Evolutionary conservation across 2,113 vertebrate species (phyloP).

Genomic region (Perccottus glenii): DNA sequence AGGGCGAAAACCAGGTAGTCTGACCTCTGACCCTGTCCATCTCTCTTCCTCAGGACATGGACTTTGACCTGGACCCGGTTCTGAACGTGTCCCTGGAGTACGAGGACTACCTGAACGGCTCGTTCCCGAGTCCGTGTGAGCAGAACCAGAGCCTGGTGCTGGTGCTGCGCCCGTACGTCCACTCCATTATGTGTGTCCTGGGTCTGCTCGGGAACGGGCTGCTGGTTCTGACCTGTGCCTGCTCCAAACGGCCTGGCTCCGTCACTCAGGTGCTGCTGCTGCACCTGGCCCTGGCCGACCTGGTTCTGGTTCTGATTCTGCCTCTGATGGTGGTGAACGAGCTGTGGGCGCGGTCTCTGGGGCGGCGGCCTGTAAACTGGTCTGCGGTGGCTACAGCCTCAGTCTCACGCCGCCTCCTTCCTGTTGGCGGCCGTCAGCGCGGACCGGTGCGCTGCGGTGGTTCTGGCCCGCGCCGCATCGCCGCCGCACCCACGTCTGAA

Average conservation of each 20-base stretch:
- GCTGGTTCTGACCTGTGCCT: conserved; percentile 87
- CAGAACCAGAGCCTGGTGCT: neutral
- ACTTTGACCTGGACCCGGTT: conserved; percentile 86
- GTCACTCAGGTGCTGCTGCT: conserved; percentile 92
- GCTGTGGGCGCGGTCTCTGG: conserved; percentile 80
- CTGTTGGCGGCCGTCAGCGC: conserved; percentile 88
- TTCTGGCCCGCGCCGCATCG: conserved; percentile 87
- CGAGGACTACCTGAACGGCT: conserved; percentile 70
- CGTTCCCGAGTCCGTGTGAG: conserved; percentile 15
- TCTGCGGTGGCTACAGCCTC: conserved; percentile 84
- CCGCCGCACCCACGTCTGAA: conserved; percentile 80
- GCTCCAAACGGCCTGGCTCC: conserved; percentile 85
- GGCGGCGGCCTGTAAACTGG: conserved; percentile 82
- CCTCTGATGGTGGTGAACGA: conserved; percentile 87
- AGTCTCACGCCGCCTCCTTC: conserved; percentile 92
- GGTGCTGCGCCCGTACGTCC: conserved; percentile 69
- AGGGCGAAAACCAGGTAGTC: too few relatives aligned
- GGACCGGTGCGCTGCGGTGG: conserved; percentile 91
- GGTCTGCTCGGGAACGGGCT: conserved; percentile 88
- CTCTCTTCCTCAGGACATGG: conserved; percentile 71
- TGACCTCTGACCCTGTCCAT: conserved; percentile 88
- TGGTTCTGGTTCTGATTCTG: conserved; percentile 87
- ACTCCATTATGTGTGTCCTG: conserved; percentile 83
- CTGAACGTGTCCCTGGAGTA: conserved; percentile 62
- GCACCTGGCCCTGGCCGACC: conserved; percentile 90